These are phyloP conservation scores for Stomorhina lunata DNA, from an alignment of 2,888 invertebrate species.

Conservation along the genomic window DNA sequence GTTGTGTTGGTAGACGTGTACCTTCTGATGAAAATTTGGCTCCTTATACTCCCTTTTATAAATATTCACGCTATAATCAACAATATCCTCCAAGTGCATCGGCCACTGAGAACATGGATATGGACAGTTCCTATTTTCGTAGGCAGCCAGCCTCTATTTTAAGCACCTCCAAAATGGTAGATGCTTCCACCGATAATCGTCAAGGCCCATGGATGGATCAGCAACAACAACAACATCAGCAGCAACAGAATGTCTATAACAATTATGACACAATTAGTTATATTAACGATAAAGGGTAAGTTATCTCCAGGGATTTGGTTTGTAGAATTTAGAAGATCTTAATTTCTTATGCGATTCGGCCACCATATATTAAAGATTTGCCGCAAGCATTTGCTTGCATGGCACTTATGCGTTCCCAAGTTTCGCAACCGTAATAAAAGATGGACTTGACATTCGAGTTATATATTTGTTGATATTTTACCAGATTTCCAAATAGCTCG, in stretches of 20 bases:
- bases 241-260: constrained; percentile 63
- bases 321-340: too few species aligned
- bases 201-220: constrained; percentile 87
- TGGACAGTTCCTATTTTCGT: constrained; percentile 90
- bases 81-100: constrained; percentile 20
- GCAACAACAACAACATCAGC: constrained; percentile 79
- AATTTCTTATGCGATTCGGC: too few species aligned
- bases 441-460: too few species aligned
- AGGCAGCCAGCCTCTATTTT: constrained; percentile 88
- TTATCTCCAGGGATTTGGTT: too few species aligned
- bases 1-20: constrained; percentile 91
- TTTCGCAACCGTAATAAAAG: too few species aligned
- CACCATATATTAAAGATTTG: too few species aligned
- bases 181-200: constrained; percentile 62
- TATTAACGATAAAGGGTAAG: constrained; percentile 75
- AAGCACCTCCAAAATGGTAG: constrained; percentile 81
- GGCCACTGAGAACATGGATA: constrained; percentile 79
- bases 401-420: too few species aligned
- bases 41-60: constrained; percentile 90
- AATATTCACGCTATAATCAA: constrained; percentile 84
- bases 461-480: too few species aligned
- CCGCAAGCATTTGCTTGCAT: too few species aligned
- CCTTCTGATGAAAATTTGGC: constrained; percentile 94
- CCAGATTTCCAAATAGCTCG: too few species aligned
- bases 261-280: constrained; percentile 71